Conservation (phyloP, 2,113 vertebrate genomes). For the Rhinolophus ferrumequinum region DNA sequence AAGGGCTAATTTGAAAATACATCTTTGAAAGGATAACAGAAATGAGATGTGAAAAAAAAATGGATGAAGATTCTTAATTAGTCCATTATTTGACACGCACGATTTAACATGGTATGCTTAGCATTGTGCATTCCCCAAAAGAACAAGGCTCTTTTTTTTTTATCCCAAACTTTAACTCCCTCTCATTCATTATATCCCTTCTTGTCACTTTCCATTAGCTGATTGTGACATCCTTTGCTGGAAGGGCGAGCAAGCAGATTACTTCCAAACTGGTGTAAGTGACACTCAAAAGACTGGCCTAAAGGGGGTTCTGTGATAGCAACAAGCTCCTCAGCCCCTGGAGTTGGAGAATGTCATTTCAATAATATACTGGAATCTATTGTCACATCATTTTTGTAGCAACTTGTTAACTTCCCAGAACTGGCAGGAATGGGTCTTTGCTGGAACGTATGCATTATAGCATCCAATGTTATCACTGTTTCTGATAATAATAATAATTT, state of each 20-base stretch:
- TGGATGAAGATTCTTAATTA: conserved; percentile 82
- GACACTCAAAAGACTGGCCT: conserved; percentile 87
- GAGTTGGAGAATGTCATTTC: conserved; percentile 83
- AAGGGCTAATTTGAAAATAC: conserved; percentile 82
- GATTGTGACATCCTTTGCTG: conserved; percentile 88
- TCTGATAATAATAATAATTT: neutral
- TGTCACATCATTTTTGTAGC: conserved; percentile 65
- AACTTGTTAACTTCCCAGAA: conserved; percentile 34
- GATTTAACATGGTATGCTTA: conserved; percentile 81
- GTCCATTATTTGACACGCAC: conserved; percentile 81
- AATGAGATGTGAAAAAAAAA: conserved; percentile 82
- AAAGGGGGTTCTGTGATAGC: conserved; percentile 81
- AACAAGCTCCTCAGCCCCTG: conserved; percentile 68
- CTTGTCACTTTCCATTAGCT: conserved; percentile 90
- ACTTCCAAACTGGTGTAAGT: conserved; percentile 89
- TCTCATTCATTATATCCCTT: conserved; percentile 84
- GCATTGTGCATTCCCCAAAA: conserved; percentile 79
- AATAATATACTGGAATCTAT: conserved; percentile 80
- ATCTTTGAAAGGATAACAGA: conserved; percentile 76
- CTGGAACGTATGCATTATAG: neutral
- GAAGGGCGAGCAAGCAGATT: conserved; percentile 87
- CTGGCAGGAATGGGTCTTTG: neutral
- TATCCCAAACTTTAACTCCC: conserved; percentile 82
- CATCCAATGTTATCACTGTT: neutral
- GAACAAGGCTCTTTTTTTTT: conserved; percentile 83